Evolutionary conservation across 2,888 invertebrate genomes (phyloP), one percentile per base, ranked within the genome.

Genomic region (Macrophya annulata): DNA sequence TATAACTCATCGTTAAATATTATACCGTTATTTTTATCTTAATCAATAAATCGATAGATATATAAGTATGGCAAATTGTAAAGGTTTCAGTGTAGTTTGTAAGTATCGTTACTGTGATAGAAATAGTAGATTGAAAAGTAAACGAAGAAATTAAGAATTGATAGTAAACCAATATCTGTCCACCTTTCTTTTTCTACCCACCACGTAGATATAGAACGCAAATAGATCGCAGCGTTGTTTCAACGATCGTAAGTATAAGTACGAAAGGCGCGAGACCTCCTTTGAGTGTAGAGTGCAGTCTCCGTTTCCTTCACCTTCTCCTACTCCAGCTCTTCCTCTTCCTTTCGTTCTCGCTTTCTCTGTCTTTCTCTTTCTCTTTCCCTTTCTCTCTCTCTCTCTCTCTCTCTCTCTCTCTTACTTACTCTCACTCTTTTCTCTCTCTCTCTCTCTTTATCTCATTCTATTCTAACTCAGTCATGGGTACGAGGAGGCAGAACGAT

Each of bases 401-500:
- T 84, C 55, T 25, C 37, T 51, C 55, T 85, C 81, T 62, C 84
- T 85, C 77, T 81, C 51, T 3, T 48, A 84, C 62, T 10, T 3
- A 12, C 17, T 71, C 40, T 71, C 15, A 4, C 62, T n/a, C n/a
- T n/a, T n/a, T n/a, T 25, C 68, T 68, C 40, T 9, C 8, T 31
- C 21, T 55, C 15, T 77, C 77, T 51, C 85, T 83, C 48, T 85
- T 40, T 62, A 43, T 85, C 84, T 84, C 72, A 87, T 86, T 88
- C 90, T 90, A 88, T 89, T 91, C 89, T 89, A 90, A 90, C 89
- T 90, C 91, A 88, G 89, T 89, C 88, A 90, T 88, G 89, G 87
- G 87, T 89, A 45, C 43, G 74, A 10, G 77, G 62, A 10, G 77
- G 62, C 62, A 62, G n/a, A 62, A 81, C 62, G 59, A 62, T 43